Base-by-base conservation (phyloP, 2,888 invertebrate species). In the Phyllotreta striolata region DNA sequence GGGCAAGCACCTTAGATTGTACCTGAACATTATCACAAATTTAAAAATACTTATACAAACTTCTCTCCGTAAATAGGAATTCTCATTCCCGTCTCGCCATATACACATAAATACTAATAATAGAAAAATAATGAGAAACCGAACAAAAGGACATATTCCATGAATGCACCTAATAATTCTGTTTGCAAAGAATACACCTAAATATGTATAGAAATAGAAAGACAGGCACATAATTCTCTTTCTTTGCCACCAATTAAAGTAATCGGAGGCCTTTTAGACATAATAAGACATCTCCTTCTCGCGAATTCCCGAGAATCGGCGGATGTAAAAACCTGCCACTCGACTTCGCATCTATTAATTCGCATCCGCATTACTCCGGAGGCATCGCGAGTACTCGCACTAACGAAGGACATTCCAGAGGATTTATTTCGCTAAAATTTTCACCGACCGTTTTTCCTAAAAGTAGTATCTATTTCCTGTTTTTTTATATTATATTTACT, bases 401-500 rank as follows among this genome's bases (percentile, higher is more conserved):
- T 12, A 12, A 43, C 10, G 13, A 12, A 43, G 43, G 9, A 43
- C 10, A 43, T 43, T 12, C 10, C 43, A 1, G 13, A 7, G 9
- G 43, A 10, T 43, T 10, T 12, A 43, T 43, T 7, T 24, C 24
- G 24, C 24, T 24, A 24, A 24, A 24, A 43, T 43, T 43, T 43
- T 12, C 10, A 12, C 43, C 7, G 9, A 12, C 43, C 6, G 9
- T 12, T 12, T 43, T 43, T 12, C 13, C 9, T 6, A 39, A 54
- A 13, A 39, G 13, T 6, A 43, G n/a, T 39, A 41, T 43, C 10
- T 43, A 10, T 55, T 43, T 41, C 12, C 39, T 38, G 38, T 52
- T 52, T 35, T 51, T 59, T 59, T 37, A 47, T 51, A 63, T 51
- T 55, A 56, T 44, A n/a, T n/a, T n/a, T n/a, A n/a, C n/a, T n/a